Evolutionary conservation across 2,797 vertebrate genomes (phyloP), one percentile per base, ranked within the genome.

Genomic region (Sebastes oblongus): DNA sequence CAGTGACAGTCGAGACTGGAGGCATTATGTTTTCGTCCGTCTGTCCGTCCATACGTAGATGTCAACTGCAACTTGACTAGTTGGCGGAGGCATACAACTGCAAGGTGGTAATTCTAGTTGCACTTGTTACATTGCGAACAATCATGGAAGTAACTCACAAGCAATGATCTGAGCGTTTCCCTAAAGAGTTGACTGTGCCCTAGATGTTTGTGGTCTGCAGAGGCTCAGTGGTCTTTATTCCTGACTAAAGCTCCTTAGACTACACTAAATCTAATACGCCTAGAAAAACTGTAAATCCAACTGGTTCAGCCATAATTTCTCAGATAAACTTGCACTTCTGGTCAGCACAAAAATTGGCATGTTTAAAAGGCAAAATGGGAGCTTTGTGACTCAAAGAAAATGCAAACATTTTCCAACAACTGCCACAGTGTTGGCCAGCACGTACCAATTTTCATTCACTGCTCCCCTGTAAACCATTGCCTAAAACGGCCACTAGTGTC

Each of bases 161-260:
- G 42, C 42, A 50, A 50, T 0, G 16, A 50, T 50, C 42, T 50
- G 42, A 20, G 16, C 0, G 7, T 50, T 50, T 50, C 1, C 0
- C 18, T n/a, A 4, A 50, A 50, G 46, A n/a, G 18, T n/a, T 0
- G 27, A 60, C 18, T 62, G 9, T 68, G 36, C 67, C 55, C 65
- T 46, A 67, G 32, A 25, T 83, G 60, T 84, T 77, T 69, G 13
- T 72, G 32, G 50, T 75, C 65, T 67, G 24, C 6, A 16, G n/a
- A 73, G 46, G 1, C 55, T 84, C 46, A 54, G 10, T 67, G 30
- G 20, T 69, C 14, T 78, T 70, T 58, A 58, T 78, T 81, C 24
- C 34, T 27, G 42, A 68, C 27, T 70, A 72, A 88, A 84, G 70
- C 75, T 61, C 75, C 73, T 80, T 82, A 68, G 62, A 66, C 10